Conservation (phyloP, 2,888 invertebrate species). For the Brachyopa scutellaris region DNA sequence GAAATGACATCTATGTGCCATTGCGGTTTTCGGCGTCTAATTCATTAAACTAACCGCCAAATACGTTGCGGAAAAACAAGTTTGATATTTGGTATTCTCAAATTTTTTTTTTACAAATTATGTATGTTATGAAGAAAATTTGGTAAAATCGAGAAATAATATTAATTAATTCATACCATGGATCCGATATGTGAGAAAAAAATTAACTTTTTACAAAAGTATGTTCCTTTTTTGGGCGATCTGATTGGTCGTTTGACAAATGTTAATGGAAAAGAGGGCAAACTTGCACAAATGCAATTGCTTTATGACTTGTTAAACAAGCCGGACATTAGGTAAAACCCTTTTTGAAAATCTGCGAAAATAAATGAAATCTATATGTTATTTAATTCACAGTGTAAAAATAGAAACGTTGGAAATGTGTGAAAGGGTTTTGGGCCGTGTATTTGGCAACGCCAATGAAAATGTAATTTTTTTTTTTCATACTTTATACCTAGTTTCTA, state of each 20-base stretch:
- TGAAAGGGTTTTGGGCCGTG: constrained; percentile 64
- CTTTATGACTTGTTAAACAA: constrained; percentile 58
- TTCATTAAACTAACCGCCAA: neutral
- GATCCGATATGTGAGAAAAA: constrained; percentile 68
- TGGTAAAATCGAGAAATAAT: neutral
- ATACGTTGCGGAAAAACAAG: neutral
- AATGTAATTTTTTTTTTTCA: constrained; percentile 31
- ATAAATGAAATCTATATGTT: neutral
- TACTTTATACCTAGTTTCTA: neutral
- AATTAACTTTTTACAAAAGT: constrained; percentile 74
- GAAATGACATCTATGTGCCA: neutral
- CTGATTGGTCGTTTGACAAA: constrained; percentile 63
- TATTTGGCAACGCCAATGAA: constrained; percentile 44
- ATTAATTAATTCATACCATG: constrained; percentile 36
- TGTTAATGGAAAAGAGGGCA: constrained; percentile 56
- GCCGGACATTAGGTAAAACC: constrained; percentile 58
- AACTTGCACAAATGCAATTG: constrained; percentile 64
- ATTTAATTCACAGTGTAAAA: constrained; percentile 42
- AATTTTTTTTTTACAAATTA: constrained; percentile 7
- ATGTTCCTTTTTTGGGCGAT: constrained; percentile 72
- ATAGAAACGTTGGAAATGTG: constrained; percentile 60
- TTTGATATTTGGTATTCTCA: too few relatives aligned
- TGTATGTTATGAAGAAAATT: constrained; percentile 21
- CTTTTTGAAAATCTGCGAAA: neutral
- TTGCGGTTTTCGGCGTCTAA: neutral